Evolutionary conservation across 2,113 vertebrate species (phyloP), one percentile per base, ranked within the genome.

Genomic region (Athene noctua): DNA sequence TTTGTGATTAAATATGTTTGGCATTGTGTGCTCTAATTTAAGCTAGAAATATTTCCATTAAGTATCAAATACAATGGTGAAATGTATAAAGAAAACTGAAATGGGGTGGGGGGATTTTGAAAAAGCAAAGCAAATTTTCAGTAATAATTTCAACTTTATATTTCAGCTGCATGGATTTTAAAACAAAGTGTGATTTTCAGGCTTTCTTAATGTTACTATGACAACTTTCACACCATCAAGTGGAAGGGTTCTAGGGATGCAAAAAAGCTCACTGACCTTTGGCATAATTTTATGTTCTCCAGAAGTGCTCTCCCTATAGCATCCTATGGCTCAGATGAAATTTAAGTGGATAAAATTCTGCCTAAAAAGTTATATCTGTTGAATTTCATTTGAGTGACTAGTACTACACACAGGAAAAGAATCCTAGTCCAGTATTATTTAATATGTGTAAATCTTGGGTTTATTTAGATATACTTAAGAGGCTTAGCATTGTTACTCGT

Each of bases 391-490:
- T 78, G 29, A 63, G 14, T 58, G n/a, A 55, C 38, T 36, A 73
- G 25, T 58, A 36, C 44, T 13, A 85, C 3, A 75, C 4, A 57
- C 4, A 67, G 12, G 46, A 54, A 70, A 74, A 68, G 42, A 58
- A 34, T 26, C 38, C 15, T 75, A 5, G 20, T 82, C n/a, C 13
- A 46, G 23, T 20, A 65, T 51, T 54, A 40, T 54, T 89, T 91
- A 67, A 75, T 47, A 42, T 54, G 26, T 87, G 29, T 46, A 94
- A 88, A 90, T 68, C 70, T 91, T 47, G 72, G 32, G 32, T 90
- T 92, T 91, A 90, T 80, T 86, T 95, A 78, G 49, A 92, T 30
- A 71, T 84, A 87, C n/a, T 49, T 93, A 87, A 71, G 18, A 67
- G 26, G 38, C 26, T 93, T 82, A 92, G 18, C n/a, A 90, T 27